These are phyloP conservation scores for Chrysemys picta DNA, from an alignment of 2,113 vertebrate species.

Conservation along the genomic window DNA sequence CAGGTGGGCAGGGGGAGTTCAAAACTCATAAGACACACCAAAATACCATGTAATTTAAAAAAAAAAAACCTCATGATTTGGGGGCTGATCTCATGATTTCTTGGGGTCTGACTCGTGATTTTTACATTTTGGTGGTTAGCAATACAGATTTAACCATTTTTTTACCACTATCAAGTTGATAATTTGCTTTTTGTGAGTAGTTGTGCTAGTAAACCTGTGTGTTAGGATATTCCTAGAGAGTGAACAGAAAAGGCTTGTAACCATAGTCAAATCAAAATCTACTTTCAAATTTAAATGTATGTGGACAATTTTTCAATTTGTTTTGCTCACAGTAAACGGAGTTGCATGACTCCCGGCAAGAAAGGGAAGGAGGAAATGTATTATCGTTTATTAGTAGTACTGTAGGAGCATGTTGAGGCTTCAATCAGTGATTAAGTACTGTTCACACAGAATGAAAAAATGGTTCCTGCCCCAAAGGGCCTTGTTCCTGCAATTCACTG, in stretches of 20 bases:
- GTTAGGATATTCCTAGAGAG: neutral
- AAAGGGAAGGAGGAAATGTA: neutral
- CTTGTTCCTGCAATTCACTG: neutral
- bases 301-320: neutral
- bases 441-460: neutral
- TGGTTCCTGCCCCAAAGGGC: slow-evolving; percentile 5
- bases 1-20: neutral
- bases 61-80: no score
- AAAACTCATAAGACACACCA: neutral
- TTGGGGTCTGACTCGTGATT: neutral
- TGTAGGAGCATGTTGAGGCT: neutral
- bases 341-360: neutral
- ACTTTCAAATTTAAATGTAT: neutral
- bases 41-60: neutral
- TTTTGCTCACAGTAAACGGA: neutral
- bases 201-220: neutral
- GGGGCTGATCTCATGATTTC: neutral
- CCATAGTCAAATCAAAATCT: neutral
- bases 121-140: neutral
- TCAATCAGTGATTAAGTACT: neutral
- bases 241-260: neutral
- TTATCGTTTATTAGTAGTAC: neutral
- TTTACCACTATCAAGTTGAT: neutral
- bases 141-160: neutral
- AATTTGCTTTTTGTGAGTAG: neutral